phyloP scores from a whole-genome alignment of 2,888 invertebrate genomes.

The Plebejus melissa region DNA sequence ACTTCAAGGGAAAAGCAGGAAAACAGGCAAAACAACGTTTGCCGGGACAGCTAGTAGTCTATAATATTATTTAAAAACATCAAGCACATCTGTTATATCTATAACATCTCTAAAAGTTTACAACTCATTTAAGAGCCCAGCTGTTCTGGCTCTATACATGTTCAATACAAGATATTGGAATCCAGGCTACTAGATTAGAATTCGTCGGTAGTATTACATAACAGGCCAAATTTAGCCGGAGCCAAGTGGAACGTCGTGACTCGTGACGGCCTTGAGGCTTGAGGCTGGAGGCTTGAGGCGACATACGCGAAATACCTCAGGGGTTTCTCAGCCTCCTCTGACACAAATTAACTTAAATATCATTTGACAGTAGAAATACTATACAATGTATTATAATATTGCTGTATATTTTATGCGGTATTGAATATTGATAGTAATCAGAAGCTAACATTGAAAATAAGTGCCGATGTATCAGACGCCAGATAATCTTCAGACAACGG shows the following conservation, averaged over 20 bases:
- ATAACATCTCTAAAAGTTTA: neutral
- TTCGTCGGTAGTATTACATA: neutral
- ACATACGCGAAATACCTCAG: neutral
- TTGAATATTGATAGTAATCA: too few relatives aligned
- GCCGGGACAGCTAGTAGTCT: too few relatives aligned
- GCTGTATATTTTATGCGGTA: too few relatives aligned
- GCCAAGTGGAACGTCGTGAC: neutral
- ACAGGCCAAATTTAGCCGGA: constrained; percentile 7
- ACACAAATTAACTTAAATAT: neutral
- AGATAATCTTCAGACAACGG: too few relatives aligned
- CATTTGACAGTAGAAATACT: neutral
- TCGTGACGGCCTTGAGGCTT: neutral
- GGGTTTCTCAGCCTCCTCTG: neutral
- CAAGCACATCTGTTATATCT: neutral
- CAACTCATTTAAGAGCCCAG: neutral
- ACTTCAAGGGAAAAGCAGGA: too few relatives aligned
- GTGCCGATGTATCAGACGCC: too few relatives aligned
- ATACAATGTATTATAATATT: neutral
- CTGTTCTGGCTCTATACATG: neutral
- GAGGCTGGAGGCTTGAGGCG: neutral
- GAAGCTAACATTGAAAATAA: too few relatives aligned
- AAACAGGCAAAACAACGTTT: too few relatives aligned
- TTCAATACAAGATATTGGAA: constrained; percentile 9
- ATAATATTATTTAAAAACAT: neutral
- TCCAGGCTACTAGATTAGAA: neutral